Conservation (phyloP, 2,113 vertebrate genomes). For the Onychostruthus taczanowskii region DNA sequence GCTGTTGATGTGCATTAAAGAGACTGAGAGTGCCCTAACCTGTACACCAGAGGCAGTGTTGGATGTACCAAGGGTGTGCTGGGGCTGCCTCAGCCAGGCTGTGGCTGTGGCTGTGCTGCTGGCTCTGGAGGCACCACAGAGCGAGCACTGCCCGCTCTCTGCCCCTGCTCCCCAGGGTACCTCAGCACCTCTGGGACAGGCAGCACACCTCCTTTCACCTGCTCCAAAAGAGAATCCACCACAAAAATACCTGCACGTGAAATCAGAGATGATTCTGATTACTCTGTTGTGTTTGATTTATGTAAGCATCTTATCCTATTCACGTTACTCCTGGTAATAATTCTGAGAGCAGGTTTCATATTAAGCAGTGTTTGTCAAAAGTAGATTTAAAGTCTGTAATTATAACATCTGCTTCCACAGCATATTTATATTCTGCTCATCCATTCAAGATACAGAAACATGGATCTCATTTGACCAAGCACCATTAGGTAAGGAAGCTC, state of each 20-base stretch:
- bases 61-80: background rate
- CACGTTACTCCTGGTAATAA: background rate
- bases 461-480: background rate
- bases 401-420: slow-evolving; percentile 25
- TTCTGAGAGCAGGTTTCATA: background rate
- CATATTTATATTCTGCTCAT: slow-evolving; percentile 2
- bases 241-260: background rate
- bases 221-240: background rate
- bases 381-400: slow-evolving; percentile 41
- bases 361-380: slow-evolving; percentile 23
- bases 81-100: background rate
- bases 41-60: background rate
- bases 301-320: background rate
- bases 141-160: fast-evolving
- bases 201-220: background rate
- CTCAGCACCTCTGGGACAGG: background rate
- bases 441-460: background rate
- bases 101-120: background rate
- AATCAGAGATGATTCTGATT: background rate
- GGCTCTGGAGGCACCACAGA: background rate
- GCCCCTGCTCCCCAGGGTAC: background rate
- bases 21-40: background rate
- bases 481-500: background rate
- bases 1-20: background rate
- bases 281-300: background rate